Base-by-base conservation (phyloP, 2,888 invertebrate species). In the Acanthococcus lagerstroemiae region DNA sequence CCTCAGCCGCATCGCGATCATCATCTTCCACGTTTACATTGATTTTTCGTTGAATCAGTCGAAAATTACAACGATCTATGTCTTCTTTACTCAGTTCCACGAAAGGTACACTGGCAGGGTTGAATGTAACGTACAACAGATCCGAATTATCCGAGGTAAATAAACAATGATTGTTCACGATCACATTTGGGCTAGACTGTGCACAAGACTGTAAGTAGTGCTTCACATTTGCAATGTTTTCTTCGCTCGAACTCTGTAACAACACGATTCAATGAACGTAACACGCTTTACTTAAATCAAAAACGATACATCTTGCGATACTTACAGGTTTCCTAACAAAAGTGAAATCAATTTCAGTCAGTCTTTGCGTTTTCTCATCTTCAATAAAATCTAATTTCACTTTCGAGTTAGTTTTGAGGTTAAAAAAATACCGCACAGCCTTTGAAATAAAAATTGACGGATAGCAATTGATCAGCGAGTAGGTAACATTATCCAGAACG, bases 401-500 rank as follows among this genome's bases (percentile, higher is more conserved):
- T 52, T 61, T 61, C 6, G 52, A 30, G 37, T 61, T 61, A 4
- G 1, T 26, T 17, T 26, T 58, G 3, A 25, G 44, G 19, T 26
- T 48, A 2, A 58, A 45, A 17, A 12, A 17, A 46, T 25, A 17
- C 19, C 22, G 24, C 7, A 61, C 27, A 24, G 4, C 17, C 5
- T 61, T 22, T 4, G 61, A 52, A 6, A 61, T n/a, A 19, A 52
- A 61, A 52, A 61, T 54, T 12, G 61, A 22, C 9, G 61, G 61
- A 17, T 54, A 52, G 37, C 52, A 22, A 21, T 52, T 61, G 1
- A 27, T 25, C 12, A 22, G 25, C 4, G 5, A 7, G 25, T 48
- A 61, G 12, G 27, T 24, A 22, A 6, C 24, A 1, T 4, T 52
- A 15, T 52, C 52, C 1, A 52, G 15, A 52, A 52, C 22, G 15